Base-by-base conservation (phyloP, 2,888 invertebrate genomes). In the Balanococcus diminutus region DNA sequence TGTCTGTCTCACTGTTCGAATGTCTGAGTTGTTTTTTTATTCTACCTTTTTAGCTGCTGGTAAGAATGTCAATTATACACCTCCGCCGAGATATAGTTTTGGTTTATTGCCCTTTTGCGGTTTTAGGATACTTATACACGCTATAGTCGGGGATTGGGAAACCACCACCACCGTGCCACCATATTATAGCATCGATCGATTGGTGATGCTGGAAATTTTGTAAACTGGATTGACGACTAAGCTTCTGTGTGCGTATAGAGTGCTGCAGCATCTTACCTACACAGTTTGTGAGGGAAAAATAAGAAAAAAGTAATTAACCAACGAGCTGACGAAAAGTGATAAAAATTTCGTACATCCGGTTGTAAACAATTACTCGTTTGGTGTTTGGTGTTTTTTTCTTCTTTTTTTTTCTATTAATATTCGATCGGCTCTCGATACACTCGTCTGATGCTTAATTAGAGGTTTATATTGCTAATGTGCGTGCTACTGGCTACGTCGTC, bases 11-110 rank as follows among this genome's bases (percentile, higher is more conserved):
- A 83, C 56, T 83, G 56, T 83, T 83, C 82, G 82, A 83, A 83
- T 83, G 82, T 83, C 82, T 83, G 56, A 25, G 56, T 83, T 83
- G 42, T 32, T 56, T 83, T 56, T 56, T 14, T 16, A 42, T 56
- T 82, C 51, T 82, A 42, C 42, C 19, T 51, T 25, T n/a, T 28
- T 51, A 56, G 46, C 51, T 51, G 51, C 82, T 56, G 82, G 82
- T 83, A 83, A 83, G 56, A 83, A 83, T 83, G 82, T 51, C 82
- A 83, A 83, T 83, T 83, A 83, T 83, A 83, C 82, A 83, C 82
- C 82, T 83, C 46, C 82, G 46, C 82, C 31, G 51, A 56, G 56
- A 83, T 51, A 83, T 32, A 56, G 82, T 83, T 83, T 83, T 83
- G 51, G 82, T 83, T 83, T 83, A 83, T 83, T 83, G 82, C 82